phyloP scores from a whole-genome alignment of 1,140 invertebrate species.

The Drosophila insularis region DNA sequence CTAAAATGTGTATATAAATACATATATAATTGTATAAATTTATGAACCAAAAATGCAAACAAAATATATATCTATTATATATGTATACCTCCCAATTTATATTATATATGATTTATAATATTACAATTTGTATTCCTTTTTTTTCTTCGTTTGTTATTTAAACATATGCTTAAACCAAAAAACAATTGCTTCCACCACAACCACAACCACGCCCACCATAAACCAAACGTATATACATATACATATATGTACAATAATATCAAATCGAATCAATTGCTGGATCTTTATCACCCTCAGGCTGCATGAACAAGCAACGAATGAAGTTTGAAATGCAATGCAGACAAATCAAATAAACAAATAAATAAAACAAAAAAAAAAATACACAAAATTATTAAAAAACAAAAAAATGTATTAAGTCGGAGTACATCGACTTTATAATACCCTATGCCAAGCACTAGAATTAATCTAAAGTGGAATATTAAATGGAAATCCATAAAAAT shows the following conservation, averaged over 20 bases:
- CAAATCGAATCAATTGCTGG: conserved; percentile 4
- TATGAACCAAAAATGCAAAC: conserved; percentile 21
- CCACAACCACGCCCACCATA: conserved; percentile 40
- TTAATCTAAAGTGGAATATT: no score
- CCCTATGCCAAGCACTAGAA: neutral
- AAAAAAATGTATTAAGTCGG: conserved; percentile 1
- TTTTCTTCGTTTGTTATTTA: conserved; percentile 63
- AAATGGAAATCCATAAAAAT: no score
- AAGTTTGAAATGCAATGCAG: conserved; percentile 58
- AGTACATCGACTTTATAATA: neutral
- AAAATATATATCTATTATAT: conserved; percentile 35
- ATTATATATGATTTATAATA: conserved; percentile 63
- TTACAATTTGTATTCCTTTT: conserved; percentile 67
- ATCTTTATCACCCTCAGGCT: conserved; percentile 38
- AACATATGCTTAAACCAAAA: conserved; percentile 40
- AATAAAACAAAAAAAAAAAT: conserved; percentile 9
- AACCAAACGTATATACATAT: conserved; percentile 13
- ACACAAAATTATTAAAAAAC: neutral
- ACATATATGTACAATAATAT: conserved; percentile 15
- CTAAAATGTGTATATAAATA: conserved; percentile 26
- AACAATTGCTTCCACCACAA: conserved; percentile 47
- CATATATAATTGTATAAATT: conserved; percentile 30
- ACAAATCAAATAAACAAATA: conserved; percentile 17
- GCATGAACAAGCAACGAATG: conserved; percentile 75
- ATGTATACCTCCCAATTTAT: conserved; percentile 23